Percentiles rank a stretch among this genome's conserved stretches.
Evolutionary conservation across 2,888 invertebrate species (phyloP).

Genomic region (Itoplectis maculator): DNA sequence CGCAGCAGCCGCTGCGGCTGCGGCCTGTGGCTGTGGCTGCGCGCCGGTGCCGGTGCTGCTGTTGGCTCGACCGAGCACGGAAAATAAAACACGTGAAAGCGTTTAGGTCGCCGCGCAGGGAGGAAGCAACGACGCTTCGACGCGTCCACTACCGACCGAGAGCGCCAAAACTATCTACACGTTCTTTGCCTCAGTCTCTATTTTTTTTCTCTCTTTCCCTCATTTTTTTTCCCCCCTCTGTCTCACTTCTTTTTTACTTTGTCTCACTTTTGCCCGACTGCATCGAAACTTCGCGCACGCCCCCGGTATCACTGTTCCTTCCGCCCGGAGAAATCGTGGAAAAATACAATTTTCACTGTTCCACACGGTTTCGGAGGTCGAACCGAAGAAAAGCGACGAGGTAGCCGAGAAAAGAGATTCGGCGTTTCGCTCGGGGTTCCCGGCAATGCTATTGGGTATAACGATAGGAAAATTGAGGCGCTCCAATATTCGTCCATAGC

Average conservation of each 20-base stretch:
- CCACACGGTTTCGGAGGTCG: not conserved
- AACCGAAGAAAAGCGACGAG: constrained; percentile 22
- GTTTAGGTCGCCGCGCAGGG: constrained; percentile 56
- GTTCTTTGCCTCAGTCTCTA: not conserved
- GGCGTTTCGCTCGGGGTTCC: not conserved
- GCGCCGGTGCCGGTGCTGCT: constrained; percentile 26
- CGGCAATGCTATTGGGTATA: not conserved
- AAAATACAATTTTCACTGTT: constrained; percentile 2
- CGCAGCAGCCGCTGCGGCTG: constrained; percentile 50
- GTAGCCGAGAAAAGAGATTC: not conserved
- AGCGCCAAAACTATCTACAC: constrained; percentile 33
- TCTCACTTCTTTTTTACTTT: too few species aligned
- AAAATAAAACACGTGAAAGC: constrained; percentile 62
- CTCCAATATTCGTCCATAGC: not conserved
- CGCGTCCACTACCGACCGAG: constrained; percentile 49
- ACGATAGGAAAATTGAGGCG: constrained; percentile 4
- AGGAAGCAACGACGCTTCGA: constrained; percentile 52
- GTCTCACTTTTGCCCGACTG: not conserved
- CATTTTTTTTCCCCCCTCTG: not conserved
- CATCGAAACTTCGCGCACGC: not conserved
- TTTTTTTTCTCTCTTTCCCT: not conserved
- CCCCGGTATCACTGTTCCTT: constrained; percentile 15
- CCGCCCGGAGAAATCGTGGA: constrained; percentile 6
- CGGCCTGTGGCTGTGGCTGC: not conserved
- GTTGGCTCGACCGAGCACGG: constrained; percentile 36